Evolutionary conservation across 2,888 invertebrate species (phyloP), one percentile per base, ranked within the genome.

Genomic region (Thereva nobilitata): DNA sequence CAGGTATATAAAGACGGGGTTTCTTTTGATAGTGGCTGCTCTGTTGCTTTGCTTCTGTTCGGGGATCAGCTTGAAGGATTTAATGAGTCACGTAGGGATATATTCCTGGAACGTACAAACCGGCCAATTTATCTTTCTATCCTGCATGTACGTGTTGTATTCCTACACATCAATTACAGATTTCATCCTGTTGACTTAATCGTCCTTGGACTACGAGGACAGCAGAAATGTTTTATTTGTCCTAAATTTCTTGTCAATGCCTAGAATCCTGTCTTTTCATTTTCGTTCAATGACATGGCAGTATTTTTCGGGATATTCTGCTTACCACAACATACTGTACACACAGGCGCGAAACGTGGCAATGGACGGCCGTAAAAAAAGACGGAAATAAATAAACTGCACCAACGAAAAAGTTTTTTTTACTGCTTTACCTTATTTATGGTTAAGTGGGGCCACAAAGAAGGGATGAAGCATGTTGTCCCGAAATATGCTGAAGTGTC

Each of bases 1-100:
- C n/a, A 23, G 34, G 34, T 55, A 38, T 41, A 65, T 38, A 37
- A 54, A 53, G 44, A 23, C 66, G 37, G 54, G 61, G 50, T 42
- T 61, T 53, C 63, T 47, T 45, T 12, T 41, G 54, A 49, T 42
- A 63, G 47, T 35, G 44, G 40, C 45, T 67, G 23, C 23, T 61
- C 61, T 61, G 49, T 50, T 61, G 61, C 50, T 61, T 61, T 23
- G 23, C 23, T 2, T 2, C 23, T 23, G 23, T 50, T 23, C 50
- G 10, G 34, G 49, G 55, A 65, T 56, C 52, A 53, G 64, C 49
- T 50, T 52, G 47, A 64, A 61, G 68, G 59, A 68, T 44, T 66
- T 68, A 68, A 68, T 68, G 68, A 68, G 65, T 68, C 68, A 68
- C 68, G 68, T 68, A 66, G 65, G 61, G 65, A 61, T 61, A 66